These are phyloP conservation scores for Patagioenas fasciata DNA, from an alignment of 2,113 vertebrate species.

Conservation along the genomic window DNA sequence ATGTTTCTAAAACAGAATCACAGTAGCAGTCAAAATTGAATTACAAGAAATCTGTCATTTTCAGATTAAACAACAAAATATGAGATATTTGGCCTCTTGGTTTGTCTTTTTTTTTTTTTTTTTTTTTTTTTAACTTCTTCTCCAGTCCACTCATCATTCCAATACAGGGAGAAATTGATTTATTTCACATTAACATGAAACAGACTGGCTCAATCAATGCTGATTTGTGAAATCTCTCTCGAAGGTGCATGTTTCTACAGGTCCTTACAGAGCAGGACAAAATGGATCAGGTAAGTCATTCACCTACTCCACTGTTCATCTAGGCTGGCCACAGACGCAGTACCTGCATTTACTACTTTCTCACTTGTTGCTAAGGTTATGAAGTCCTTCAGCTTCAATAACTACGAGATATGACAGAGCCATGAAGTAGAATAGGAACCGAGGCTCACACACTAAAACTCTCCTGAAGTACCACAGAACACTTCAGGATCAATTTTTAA, in stretches of 20 bases:
- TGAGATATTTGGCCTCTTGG: not conserved
- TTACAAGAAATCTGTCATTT: not conserved
- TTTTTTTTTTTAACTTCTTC: not conserved
- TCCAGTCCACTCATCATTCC: not conserved
- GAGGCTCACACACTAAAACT: not conserved
- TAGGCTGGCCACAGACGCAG: not conserved
- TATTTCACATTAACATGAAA: not conserved
- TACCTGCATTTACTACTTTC: not conserved
- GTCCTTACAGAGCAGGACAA: not conserved
- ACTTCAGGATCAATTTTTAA: not conserved
- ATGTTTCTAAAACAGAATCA: not conserved
- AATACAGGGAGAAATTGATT: not conserved
- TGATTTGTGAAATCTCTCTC: not conserved
- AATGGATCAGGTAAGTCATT: not conserved
- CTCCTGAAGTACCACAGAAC: not conserved
- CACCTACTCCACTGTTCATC: not conserved
- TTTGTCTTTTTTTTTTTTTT: not conserved
- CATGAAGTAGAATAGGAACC: not conserved
- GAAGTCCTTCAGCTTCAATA: not conserved
- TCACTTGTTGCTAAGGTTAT: not conserved
- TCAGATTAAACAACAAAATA: not conserved
- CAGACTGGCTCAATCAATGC: not conserved
- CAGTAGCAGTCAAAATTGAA: not conserved
- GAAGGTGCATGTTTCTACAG: not conserved
- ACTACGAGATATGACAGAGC: no score